These are phyloP conservation scores for Drosophila sucinea DNA, from an alignment of 1,140 invertebrate species.

Conservation along the genomic window DNA sequence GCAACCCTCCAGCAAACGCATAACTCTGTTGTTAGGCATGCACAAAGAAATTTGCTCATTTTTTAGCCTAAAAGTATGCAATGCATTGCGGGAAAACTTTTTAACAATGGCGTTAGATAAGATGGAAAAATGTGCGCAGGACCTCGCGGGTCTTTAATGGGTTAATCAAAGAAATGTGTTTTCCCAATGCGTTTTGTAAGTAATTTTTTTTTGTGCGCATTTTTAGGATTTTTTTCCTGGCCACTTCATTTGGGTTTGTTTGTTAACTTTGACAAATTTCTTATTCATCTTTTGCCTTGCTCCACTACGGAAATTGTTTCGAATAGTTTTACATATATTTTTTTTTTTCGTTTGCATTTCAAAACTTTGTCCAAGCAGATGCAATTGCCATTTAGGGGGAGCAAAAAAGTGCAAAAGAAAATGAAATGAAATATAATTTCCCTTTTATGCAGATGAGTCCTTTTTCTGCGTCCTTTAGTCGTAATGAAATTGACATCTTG, in stretches of 20 bases:
- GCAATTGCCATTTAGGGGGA: constrained; percentile 51
- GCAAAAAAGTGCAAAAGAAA: constrained; percentile 16
- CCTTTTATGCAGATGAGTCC: constrained; percentile 78
- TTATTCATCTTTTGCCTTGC: constrained; percentile 11
- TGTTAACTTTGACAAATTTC: constrained; percentile 46
- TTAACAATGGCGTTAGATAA: constrained; percentile 41
- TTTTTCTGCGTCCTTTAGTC: constrained; percentile 40
- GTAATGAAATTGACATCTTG: constrained; percentile 79
- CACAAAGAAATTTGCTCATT: constrained; percentile 38
- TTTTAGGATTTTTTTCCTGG: constrained; percentile 45
- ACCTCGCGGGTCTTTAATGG: constrained; percentile 31
- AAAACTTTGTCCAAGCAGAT: constrained; percentile 67
- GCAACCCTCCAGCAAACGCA: constrained; percentile 13
- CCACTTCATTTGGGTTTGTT: constrained; percentile 51
- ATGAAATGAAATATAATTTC: constrained; percentile 69
- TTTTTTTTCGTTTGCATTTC: constrained; percentile 22
- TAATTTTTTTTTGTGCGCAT: constrained; percentile 1
- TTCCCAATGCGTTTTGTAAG: constrained; percentile 12
- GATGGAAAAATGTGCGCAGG: constrained; percentile 2
- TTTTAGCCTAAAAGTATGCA: constrained; percentile 38
- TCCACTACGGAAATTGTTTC: constrained; percentile 67
- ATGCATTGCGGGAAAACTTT: constrained; percentile 26
- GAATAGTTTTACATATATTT: constrained; percentile 67
- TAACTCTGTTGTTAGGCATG: constrained; percentile 51
- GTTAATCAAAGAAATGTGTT: constrained; percentile 36